These are phyloP conservation scores for Saccopteryx bilineata DNA, from an alignment of 2,113 vertebrate genomes.

Conservation along the genomic window DNA sequence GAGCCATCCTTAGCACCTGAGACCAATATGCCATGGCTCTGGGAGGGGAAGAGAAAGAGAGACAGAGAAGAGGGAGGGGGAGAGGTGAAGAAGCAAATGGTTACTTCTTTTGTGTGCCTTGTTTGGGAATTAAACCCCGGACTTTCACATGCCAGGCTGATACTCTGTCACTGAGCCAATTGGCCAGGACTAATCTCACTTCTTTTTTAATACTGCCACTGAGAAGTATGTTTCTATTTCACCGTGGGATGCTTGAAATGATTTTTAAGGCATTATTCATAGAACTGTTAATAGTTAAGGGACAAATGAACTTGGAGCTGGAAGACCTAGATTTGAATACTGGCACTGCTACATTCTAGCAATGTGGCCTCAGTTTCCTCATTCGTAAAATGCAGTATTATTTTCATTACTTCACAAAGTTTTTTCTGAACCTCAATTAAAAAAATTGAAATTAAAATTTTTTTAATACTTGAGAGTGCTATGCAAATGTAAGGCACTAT, in stretches of 20 bases:
- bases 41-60: too few species aligned
- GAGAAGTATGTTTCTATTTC: background rate
- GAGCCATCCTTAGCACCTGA: too few species aligned
- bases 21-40: too few species aligned
- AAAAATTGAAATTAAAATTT: conserved; percentile 34
- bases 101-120: too few species aligned
- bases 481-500: background rate
- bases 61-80: too few species aligned
- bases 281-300: background rate
- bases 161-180: too few species aligned
- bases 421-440: background rate
- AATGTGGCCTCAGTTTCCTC: background rate
- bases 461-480: conserved; percentile 27
- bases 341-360: background rate
- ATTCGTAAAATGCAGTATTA: background rate
- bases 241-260: background rate
- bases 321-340: background rate
- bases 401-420: background rate
- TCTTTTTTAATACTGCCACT: background rate
- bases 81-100: too few species aligned
- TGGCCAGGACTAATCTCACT: background rate
- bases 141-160: too few species aligned
- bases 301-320: background rate
- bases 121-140: too few species aligned
- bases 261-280: conserved; percentile 8